A percentile compares a stretch with the other conserved stretches of the same genome.
phyloP scores from a whole-genome alignment of 2,888 invertebrate genomes.

The Campoplex nolae region DNA sequence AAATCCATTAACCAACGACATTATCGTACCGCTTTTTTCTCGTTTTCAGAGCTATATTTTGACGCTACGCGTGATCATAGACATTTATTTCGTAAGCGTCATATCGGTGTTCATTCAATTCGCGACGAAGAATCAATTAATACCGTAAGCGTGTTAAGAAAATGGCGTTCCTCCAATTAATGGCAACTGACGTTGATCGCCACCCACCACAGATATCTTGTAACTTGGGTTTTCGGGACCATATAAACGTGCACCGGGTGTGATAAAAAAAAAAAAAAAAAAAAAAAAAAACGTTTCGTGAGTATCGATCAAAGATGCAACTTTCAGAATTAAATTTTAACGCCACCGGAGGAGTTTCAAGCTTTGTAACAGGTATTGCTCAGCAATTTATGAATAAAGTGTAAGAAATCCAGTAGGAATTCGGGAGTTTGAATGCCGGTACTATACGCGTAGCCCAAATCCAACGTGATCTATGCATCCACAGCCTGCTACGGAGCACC shows the following conservation, averaged over 20 bases:
- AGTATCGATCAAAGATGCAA: constrained; percentile 30
- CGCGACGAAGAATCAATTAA: neutral
- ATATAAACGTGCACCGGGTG: too few relatives aligned
- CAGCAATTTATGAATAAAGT: constrained; percentile 33
- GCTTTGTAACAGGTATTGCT: constrained; percentile 11
- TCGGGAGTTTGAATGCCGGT: constrained; percentile 18
- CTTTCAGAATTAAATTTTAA: constrained; percentile 59
- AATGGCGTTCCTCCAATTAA: neutral
- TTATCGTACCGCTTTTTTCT: neutral
- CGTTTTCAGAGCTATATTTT: neutral
- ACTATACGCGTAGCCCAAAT: neutral
- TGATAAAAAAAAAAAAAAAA: neutral
- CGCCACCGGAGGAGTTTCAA: constrained; percentile 1
- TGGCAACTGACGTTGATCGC: neutral
- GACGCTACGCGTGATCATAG: neutral
- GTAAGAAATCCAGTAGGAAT: constrained; percentile 33
- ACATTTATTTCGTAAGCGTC: neutral
- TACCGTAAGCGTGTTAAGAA: neutral
- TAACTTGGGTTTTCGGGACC: neutral
- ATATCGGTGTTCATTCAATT: neutral
- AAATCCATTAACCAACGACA: constrained; percentile 54
- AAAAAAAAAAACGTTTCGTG: constrained; percentile 2
- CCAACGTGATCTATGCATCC: constrained; percentile 4
- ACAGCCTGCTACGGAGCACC: neutral
- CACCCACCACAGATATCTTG: neutral